These are phyloP conservation scores for Geopemphigus sp. DNA, from an alignment of 1,140 invertebrate genomes.

Conservation along the genomic window DNA sequence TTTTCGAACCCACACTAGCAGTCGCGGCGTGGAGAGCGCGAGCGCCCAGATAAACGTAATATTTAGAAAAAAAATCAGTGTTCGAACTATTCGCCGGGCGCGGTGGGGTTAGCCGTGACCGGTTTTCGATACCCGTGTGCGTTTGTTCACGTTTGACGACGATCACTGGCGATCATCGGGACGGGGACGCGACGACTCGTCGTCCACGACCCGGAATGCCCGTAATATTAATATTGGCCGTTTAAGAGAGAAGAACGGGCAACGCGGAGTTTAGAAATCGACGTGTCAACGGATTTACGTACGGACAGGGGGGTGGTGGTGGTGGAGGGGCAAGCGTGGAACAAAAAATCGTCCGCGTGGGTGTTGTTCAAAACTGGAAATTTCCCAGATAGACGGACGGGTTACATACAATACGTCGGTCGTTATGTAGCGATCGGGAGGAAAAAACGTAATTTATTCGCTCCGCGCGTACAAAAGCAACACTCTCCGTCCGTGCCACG, in stretches of 20 bases:
- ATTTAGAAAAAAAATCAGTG: not conserved
- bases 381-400: not conserved
- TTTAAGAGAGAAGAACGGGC: too few relatives aligned
- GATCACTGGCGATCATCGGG: not conserved
- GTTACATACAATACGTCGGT: not conserved
- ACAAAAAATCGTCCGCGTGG: slow-evolving; percentile 12
- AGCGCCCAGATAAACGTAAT: not conserved
- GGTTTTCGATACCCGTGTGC: not conserved
- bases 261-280: not conserved
- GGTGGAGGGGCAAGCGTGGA: too few relatives aligned
- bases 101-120: slow-evolving; percentile 3
- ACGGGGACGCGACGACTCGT: not conserved
- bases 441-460: not conserved
- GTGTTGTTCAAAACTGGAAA: slow-evolving; percentile 4
- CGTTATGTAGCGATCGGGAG: not conserved
- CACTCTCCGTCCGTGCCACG: not conserved
- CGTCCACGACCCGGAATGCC: too few relatives aligned
- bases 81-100: slow-evolving; percentile 14
- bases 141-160: not conserved
- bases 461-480: not conserved
- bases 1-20: slow-evolving; percentile 20
- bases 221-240: not conserved
- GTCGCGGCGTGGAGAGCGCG: not conserved
- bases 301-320: too few relatives aligned
- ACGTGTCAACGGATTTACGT: not conserved